Evolutionary conservation across 1,140 invertebrate genomes (phyloP).

Genomic region (Papilio aristodemus): DNA sequence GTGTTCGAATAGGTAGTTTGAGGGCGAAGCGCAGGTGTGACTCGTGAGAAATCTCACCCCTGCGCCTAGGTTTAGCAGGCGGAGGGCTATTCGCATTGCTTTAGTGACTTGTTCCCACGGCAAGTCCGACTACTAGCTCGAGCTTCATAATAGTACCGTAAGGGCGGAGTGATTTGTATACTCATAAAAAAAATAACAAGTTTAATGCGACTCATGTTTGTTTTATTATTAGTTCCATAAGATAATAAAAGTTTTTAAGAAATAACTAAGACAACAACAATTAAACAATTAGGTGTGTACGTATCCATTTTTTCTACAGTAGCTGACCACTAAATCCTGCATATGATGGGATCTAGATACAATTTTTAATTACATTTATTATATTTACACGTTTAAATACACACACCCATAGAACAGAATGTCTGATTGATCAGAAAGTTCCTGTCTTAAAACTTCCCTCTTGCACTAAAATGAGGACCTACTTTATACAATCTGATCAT

Average conservation of each 20-base stretch:
- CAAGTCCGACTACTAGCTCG: constrained; percentile 41
- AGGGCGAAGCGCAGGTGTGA: constrained; percentile 52
- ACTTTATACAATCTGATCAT: no score
- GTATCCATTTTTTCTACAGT: no score
- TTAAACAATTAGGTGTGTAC: no score
- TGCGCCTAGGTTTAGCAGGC: constrained; percentile 34
- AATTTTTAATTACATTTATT: no score
- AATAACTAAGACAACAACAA: no score
- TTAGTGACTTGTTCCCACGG: constrained; percentile 32
- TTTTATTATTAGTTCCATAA: not conserved
- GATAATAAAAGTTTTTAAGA: not conserved
- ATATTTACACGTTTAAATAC: no score
- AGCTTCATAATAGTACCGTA: not conserved
- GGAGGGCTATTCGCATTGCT: constrained; percentile 30
- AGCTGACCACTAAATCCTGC: no score
- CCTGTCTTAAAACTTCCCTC: no score
- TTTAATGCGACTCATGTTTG: not conserved
- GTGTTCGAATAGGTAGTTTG: constrained; percentile 37
- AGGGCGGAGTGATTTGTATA: constrained; percentile 4
- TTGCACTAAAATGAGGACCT: no score
- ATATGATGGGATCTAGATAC: no score
- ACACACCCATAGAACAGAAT: no score
- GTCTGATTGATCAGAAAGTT: no score
- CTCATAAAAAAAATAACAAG: not conserved
- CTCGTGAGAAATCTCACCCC: constrained; percentile 54